Base-by-base conservation (phyloP, 2,113 vertebrate species). In the Xiphophorus couchianus region DNA sequence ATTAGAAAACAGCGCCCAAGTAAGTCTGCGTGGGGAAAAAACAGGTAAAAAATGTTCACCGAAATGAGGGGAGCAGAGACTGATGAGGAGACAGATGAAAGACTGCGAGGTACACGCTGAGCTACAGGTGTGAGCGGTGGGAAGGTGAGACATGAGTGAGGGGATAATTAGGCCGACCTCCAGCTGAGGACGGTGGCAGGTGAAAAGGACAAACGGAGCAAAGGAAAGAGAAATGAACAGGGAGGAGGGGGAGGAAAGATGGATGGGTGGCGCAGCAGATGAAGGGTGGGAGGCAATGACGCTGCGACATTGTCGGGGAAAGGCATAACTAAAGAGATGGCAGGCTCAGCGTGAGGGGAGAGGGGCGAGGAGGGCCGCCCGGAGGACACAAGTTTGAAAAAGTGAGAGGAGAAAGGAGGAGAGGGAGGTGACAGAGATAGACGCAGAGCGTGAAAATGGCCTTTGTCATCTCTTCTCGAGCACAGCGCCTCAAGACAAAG, bases 121-220 rank as follows among this genome's bases (percentile, higher is more conserved):
- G 91, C 77, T 90, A 92, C 89, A 93, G 90, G 91, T 91, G 91
- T 79, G 86, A 61, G 78, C 80, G 83, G 78, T n/a, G 48, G 58
- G 66, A 66, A 63, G 71, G 42, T 29, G 37, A 72, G 62, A 42
- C 66, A 65, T 27, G 69, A 72, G 78, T 42, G 79, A 77, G 79
- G 75, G 78, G 70, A 86, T 91, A 88, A 91, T 92, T 85, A 88
- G 84, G 81, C 69, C 72, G 75, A 86, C 88, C 88, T 80, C 84
- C 77, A 64, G 85, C 84, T 68, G 92, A 83, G 83, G 63, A 88
- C 79, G 62, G 73, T 83, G 87, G 78, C 74, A 82, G 85, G 84
- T 78, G 86, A 78, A 51, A 58, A 81, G 84, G 78, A 83, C 44
- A 58, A 60, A 67, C 1, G 62, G 68, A 37, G 73, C 62, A 29